Base-by-base conservation (phyloP, 2,113 vertebrate genomes). In the Dascyllus trimaculatus region DNA sequence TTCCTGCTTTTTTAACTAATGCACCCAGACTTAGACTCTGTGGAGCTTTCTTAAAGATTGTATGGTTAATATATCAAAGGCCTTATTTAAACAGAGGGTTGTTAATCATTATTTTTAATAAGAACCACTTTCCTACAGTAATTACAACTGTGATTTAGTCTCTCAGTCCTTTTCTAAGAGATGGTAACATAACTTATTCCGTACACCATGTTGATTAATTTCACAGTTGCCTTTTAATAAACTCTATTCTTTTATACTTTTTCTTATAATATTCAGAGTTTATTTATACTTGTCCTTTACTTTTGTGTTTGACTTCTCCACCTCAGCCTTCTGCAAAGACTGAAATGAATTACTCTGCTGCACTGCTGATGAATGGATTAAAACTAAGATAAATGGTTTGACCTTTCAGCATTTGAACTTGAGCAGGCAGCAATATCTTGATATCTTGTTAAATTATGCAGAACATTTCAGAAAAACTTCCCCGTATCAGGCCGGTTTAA, bases 371-470 rank as follows among this genome's bases (percentile, higher is more conserved):
- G 22, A 18, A 19, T 21, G n/a, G 24, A 22, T 65, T 4, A 58
- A 43, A 43, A 51, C 11, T 24, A 32, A 66, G 45, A 68, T 45
- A 48, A 53, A 64, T 52, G 22, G n/a, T 56, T 69, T 86, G 70
- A 81, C 78, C 75, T 80, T 19, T 69, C 52, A 82, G 40, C 29
- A 51, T 29, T 22, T 84, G 5, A 58, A 35, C 21, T 62, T 61
- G 21, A 68, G 14, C 17, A n/a, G 35, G 49, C 51, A 76, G 48
- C 19, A 14, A 54, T 59, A 59, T 71, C 17, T 53, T 59, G 11
- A 32, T 70, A 22, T 40, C 24, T 43, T 65, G 8, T 71, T 76
- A 58, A 73, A 75, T 78, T 53, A 83, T 86, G 68, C 73, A 83
- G 48, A 18, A 60, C 53, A 68, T 69, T 67, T 81, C 26, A 68